These are phyloP conservation scores for Trilocha varians DNA, from an alignment of 2,888 invertebrate genomes.

Conservation along the genomic window DNA sequence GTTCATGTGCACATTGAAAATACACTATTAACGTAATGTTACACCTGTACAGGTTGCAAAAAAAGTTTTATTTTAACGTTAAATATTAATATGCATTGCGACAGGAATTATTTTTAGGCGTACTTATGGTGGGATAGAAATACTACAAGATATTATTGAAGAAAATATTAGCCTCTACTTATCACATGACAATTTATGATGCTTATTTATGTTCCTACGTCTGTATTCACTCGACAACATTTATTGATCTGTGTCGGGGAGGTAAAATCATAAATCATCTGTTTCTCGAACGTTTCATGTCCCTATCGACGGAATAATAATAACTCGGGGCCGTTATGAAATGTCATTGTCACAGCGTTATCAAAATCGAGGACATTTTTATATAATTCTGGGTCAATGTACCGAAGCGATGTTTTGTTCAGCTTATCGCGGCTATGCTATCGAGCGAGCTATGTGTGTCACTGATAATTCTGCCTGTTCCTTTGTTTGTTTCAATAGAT, in stretches of 20 bases:
- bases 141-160: too few species aligned
- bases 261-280: not conserved
- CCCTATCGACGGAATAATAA: constrained; percentile 19
- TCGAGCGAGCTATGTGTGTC: constrained; percentile 62
- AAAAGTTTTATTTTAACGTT: too few species aligned
- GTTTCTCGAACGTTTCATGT: not conserved
- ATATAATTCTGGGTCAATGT: constrained; percentile 72
- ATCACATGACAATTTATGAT: too few species aligned
- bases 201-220: too few species aligned
- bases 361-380: constrained; percentile 65
- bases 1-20: too few species aligned
- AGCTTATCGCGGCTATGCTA: constrained; percentile 54
- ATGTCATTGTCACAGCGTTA: constrained; percentile 67
- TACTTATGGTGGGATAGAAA: too few species aligned
- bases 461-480: constrained; percentile 49
- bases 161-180: too few species aligned
- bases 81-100: too few species aligned
- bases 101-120: too few species aligned
- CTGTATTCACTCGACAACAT: too few species aligned
- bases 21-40: too few species aligned
- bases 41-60: too few species aligned
- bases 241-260: not conserved
- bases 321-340: constrained; percentile 40
- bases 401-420: constrained; percentile 66
- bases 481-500: constrained; percentile 31